Evolutionary conservation across 2,113 vertebrate species (phyloP).

Genomic region (Micromys minutus): DNA sequence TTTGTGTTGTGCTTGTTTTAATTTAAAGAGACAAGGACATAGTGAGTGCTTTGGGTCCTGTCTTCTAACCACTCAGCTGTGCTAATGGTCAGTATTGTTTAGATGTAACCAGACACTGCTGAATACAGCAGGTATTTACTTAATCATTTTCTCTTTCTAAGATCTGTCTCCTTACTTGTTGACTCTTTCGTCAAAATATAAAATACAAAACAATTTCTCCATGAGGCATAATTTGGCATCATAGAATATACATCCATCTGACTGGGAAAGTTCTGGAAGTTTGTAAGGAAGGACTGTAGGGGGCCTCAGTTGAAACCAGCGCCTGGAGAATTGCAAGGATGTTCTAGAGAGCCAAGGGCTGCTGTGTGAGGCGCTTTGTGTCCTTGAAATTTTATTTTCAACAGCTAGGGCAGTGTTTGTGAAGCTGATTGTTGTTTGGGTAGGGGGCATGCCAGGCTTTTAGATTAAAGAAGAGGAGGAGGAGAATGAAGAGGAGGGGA

Average conservation of each 20-base stretch:
- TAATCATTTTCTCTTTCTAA: not conserved
- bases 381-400: slow-evolving; percentile 45
- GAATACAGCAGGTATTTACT: slow-evolving; percentile 44
- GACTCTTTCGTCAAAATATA: slow-evolving; percentile 11
- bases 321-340: not conserved
- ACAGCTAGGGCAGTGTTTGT: slow-evolving; percentile 25
- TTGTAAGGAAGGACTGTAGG: not conserved
- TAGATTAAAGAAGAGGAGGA: not conserved
- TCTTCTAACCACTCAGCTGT: not conserved
- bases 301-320: not conserved
- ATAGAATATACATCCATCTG: not conserved
- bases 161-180: slow-evolving; percentile 48
- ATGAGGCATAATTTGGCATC: not conserved
- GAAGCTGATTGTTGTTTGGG: slow-evolving; percentile 3
- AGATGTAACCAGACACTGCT: not conserved
- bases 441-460: slow-evolving; percentile 60
- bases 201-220: not conserved
- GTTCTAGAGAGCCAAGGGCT: slow-evolving; percentile 3
- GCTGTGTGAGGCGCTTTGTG: not conserved
- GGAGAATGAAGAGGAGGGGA: not conserved
- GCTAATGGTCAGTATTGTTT: not conserved
- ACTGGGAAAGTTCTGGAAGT: not conserved
- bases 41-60: not conserved
- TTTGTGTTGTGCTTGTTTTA: not conserved
- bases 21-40: not conserved